These are phyloP conservation scores for Hephaestus fuliginosus DNA, from an alignment of 2,797 vertebrate species.

Conservation along the genomic window DNA sequence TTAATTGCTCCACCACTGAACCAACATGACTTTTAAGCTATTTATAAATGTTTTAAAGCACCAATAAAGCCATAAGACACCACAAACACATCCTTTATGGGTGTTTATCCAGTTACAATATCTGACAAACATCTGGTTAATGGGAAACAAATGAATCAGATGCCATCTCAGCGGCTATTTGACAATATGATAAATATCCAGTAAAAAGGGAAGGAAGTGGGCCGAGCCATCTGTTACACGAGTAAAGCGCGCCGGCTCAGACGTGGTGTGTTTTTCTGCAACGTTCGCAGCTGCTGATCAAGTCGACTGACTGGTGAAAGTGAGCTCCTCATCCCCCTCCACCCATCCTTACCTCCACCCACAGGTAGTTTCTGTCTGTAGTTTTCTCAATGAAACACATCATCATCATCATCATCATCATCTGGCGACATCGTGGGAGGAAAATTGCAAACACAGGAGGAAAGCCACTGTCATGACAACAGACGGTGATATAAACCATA, in stretches of 20 bases:
- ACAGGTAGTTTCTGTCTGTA: not conserved
- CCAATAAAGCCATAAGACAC: not conserved
- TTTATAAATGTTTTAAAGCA: not conserved
- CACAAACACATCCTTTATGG: no score
- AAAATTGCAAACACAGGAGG: slow-evolving; percentile 62
- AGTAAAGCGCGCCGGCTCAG: slow-evolving; percentile 22
- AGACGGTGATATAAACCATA: slow-evolving; percentile 48
- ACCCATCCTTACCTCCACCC: not conserved
- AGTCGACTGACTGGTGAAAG: slow-evolving; percentile 1
- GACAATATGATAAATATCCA: slow-evolving; percentile 40
- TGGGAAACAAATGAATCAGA: slow-evolving; percentile 32
- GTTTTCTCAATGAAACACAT: slow-evolving; percentile 14
- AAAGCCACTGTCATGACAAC: slow-evolving; percentile 63
- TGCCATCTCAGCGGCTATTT: slow-evolving; percentile 2
- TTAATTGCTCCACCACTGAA: not conserved
- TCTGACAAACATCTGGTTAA: slow-evolving; percentile 28
- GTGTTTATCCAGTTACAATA: not conserved
- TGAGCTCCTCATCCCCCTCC: slow-evolving; percentile 2
- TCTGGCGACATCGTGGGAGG: slow-evolving; percentile 43
- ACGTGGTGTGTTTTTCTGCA: slow-evolving; percentile 32
- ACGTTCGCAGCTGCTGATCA: not conserved
- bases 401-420: not conserved
- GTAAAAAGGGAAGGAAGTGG: slow-evolving; percentile 45
- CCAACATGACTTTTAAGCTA: not conserved
- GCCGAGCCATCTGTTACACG: slow-evolving; percentile 50